These are phyloP conservation scores for Corythaixoides concolor DNA, from an alignment of 2,113 vertebrate genomes.

Conservation along the genomic window DNA sequence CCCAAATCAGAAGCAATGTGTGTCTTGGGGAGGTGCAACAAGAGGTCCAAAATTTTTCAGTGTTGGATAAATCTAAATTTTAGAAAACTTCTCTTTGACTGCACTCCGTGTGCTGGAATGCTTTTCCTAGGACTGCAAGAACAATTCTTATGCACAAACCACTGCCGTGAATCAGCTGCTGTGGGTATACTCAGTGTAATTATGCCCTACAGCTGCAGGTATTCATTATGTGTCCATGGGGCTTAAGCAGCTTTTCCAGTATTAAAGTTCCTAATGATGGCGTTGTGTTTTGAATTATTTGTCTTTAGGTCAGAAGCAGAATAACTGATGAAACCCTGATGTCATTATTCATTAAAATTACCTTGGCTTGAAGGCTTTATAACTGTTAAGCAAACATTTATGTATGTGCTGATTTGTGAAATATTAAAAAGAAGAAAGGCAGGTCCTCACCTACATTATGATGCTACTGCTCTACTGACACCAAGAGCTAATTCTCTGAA, in stretches of 20 bases:
- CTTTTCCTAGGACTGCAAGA: not conserved
- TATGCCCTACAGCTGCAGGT: not conserved
- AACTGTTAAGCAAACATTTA: not conserved
- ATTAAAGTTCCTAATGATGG: not conserved
- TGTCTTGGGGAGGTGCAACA: not conserved
- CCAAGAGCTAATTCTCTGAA: not conserved
- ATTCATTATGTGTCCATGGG: not conserved
- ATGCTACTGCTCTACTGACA: not conserved
- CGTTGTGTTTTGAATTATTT: not conserved
- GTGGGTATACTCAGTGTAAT: not conserved
- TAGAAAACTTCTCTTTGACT: not conserved
- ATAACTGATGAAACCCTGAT: not conserved
- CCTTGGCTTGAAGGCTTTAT: not conserved
- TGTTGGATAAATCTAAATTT: not conserved
- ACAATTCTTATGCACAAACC: not conserved
- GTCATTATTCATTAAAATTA: not conserved
- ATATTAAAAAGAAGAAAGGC: not conserved
- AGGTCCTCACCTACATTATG: not conserved
- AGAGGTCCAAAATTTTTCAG: not conserved
- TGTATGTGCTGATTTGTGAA: not conserved
- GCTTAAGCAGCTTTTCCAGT: not conserved
- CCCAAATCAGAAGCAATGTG: not conserved
- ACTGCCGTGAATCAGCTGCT: not conserved
- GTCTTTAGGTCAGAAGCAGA: not conserved
- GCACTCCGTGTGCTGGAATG: not conserved